A percentile compares a stretch with the other conserved stretches of the same genome.
These are phyloP conservation scores for Aythya baeri DNA, from an alignment of 2,113 vertebrate genomes.

Conservation along the genomic window DNA sequence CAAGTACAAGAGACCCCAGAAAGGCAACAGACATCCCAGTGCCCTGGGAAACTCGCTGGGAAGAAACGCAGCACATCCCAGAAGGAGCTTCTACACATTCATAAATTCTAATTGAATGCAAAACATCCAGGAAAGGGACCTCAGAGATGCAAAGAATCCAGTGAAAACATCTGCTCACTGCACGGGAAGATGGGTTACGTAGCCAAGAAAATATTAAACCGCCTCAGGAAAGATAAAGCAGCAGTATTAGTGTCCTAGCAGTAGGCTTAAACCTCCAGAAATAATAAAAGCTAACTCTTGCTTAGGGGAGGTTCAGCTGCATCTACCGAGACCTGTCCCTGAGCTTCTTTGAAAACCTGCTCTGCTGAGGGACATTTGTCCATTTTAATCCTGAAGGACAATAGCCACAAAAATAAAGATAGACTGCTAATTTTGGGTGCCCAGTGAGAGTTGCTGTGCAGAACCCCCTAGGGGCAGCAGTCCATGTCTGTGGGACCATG, in stretches of 20 bases:
- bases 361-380: not conserved
- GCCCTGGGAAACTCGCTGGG: conserved; percentile 5
- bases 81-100: conserved; percentile 54
- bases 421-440: not conserved
- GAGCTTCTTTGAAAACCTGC: not conserved
- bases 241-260: conserved; percentile 11
- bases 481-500: too few relatives aligned
- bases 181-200: conserved; percentile 20
- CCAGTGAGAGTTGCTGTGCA: not conserved
- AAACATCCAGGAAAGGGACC: conserved; percentile 60
- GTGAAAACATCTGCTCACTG: conserved; percentile 46
- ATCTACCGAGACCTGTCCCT: not conserved
- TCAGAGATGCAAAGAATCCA: conserved; percentile 64
- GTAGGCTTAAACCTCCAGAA: not conserved
- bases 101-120: conserved; percentile 60
- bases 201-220: conserved; percentile 58
- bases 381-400: not conserved
- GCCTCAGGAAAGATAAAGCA: conserved; percentile 54
- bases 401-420: not conserved
- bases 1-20: not conserved
- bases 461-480: not conserved
- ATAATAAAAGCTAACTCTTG: not conserved
- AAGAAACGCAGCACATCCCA: conserved; percentile 55
- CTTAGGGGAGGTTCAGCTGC: not conserved
- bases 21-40: not conserved